Evolutionary conservation across 2,888 invertebrate species (phyloP).

Genomic region (Aquatica leii): DNA sequence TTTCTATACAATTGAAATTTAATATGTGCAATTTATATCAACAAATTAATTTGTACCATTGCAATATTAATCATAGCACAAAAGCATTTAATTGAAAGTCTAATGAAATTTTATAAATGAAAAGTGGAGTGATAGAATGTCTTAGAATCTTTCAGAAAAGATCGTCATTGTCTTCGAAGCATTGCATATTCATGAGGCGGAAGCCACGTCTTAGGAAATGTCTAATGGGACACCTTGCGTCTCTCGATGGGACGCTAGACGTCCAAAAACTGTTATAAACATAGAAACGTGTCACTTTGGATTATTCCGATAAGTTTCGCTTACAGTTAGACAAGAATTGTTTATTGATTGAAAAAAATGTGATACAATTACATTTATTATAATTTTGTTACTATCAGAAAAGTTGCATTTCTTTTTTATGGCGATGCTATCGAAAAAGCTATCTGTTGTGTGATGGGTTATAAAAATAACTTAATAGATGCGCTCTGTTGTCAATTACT

Average conservation of each 20-base stretch:
- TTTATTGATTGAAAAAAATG: background rate
- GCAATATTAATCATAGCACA: no score
- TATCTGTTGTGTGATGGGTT: no score
- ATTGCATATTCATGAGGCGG: conserved; percentile 42
- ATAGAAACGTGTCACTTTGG: conserved; percentile 23
- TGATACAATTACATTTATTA: no score
- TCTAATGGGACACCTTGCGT: conserved; percentile 41
- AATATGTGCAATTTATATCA: no score
- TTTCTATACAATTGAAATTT: no score
- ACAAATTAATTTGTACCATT: no score
- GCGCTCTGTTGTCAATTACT: no score
- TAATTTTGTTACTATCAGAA: no score
- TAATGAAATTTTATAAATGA: conserved; percentile 15
- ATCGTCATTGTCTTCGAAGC: conserved; percentile 33
- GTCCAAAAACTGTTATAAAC: conserved; percentile 33
- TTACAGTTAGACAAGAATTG: conserved; percentile 16
- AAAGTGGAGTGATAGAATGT: background rate
- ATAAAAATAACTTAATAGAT: no score
- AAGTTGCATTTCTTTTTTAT: no score
- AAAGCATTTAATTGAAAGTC: conserved; percentile 29
- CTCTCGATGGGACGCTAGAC: conserved; percentile 38
- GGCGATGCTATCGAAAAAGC: no score
- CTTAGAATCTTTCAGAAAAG: conserved; percentile 28
- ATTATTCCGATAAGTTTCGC: conserved; percentile 21
- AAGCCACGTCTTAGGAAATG: conserved; percentile 39